phyloP scores from a whole-genome alignment of 30 jellyfish, hydroid and myxozoan species.

The Phacellophora camtschatica region DNA sequence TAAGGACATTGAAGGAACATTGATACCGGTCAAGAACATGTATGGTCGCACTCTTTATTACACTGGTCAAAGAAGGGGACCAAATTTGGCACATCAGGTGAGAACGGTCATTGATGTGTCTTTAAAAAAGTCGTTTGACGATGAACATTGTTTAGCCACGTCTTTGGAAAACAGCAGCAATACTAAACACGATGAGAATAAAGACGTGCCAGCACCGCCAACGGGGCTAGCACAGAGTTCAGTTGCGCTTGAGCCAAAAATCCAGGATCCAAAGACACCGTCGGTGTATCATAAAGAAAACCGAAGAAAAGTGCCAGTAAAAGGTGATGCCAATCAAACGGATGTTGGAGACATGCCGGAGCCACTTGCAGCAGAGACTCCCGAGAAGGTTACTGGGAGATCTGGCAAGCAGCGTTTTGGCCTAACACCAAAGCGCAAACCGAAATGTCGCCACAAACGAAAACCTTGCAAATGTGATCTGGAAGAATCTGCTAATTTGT shows the following conservation, averaged over 20 bases:
- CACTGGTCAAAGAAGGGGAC: constrained; percentile 5
- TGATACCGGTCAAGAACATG: constrained; percentile 21
- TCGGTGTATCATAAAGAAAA: not conserved
- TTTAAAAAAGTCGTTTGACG: not conserved
- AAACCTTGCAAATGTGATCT: constrained; percentile 41
- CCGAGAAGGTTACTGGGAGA: not conserved
- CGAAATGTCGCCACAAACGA: constrained; percentile 22
- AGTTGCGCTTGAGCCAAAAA: not conserved
- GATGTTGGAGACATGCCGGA: not conserved
- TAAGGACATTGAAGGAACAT: not conserved
- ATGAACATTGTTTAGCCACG: not conserved
- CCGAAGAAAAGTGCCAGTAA: not conserved
- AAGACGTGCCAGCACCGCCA: not conserved
- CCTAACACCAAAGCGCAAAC: not conserved
- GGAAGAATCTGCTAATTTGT: not conserved
- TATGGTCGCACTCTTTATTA: constrained; percentile 55
- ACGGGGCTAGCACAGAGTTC: not conserved
- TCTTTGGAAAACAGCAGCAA: not conserved
- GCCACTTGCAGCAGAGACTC: not conserved
- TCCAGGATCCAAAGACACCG: not conserved
- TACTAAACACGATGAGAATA: too few relatives aligned
- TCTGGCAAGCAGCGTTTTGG: not conserved
- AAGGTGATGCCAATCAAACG: not conserved
- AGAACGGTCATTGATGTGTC: constrained; percentile 8
- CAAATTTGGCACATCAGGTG: constrained; percentile 31